Evolutionary conservation across 2,797 vertebrate species (phyloP).

Genomic region (Myoxocephalus aenaeus): DNA sequence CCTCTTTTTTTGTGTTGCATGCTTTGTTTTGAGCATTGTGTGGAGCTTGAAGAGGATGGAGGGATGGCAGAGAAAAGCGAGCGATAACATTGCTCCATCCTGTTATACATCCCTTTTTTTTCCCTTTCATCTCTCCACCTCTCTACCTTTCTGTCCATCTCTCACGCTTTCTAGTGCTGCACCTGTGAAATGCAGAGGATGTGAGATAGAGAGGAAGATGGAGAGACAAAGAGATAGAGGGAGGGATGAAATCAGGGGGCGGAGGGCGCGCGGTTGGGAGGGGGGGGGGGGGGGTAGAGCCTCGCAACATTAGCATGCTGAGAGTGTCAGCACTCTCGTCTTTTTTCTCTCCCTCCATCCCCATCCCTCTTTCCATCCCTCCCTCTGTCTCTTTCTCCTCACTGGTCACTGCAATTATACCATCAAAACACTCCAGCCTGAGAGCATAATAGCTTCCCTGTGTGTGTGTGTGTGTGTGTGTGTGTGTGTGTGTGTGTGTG

Average conservation of each 20-base stretch:
- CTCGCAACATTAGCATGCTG: slow-evolving; percentile 86
- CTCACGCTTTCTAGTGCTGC: slow-evolving; percentile 68
- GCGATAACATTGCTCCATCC: slow-evolving; percentile 77
- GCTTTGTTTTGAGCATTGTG: slow-evolving; percentile 73
- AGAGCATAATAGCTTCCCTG: slow-evolving; percentile 87
- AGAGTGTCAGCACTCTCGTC: slow-evolving; percentile 84
- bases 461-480: slow-evolving; percentile 60
- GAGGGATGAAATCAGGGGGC: slow-evolving; percentile 31
- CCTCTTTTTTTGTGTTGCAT: slow-evolving; percentile 21
- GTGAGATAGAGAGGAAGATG: slow-evolving; percentile 72
- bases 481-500: slow-evolving; percentile 36
- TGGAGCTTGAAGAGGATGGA: slow-evolving; percentile 76
- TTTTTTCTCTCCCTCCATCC: slow-evolving; percentile 76
- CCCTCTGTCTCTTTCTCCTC: slow-evolving; percentile 77
- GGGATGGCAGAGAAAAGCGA: slow-evolving; percentile 59
- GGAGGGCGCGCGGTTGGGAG: no score
- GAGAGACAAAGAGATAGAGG: slow-evolving; percentile 72
- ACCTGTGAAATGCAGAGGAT: slow-evolving; percentile 80
- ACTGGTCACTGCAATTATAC: slow-evolving; percentile 89
- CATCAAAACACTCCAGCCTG: slow-evolving; percentile 89
- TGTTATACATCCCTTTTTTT: slow-evolving; percentile 66
- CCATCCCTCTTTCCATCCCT: slow-evolving; percentile 79
- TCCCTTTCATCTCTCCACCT: slow-evolving; percentile 61
- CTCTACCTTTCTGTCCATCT: slow-evolving; percentile 60
- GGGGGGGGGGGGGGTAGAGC: slow-evolving; percentile 45